A percentile compares a stretch with the other conserved stretches of the same genome.
Conservation (phyloP, 2,797 vertebrate genomes). For the Peromyscus aztecus region DNA sequence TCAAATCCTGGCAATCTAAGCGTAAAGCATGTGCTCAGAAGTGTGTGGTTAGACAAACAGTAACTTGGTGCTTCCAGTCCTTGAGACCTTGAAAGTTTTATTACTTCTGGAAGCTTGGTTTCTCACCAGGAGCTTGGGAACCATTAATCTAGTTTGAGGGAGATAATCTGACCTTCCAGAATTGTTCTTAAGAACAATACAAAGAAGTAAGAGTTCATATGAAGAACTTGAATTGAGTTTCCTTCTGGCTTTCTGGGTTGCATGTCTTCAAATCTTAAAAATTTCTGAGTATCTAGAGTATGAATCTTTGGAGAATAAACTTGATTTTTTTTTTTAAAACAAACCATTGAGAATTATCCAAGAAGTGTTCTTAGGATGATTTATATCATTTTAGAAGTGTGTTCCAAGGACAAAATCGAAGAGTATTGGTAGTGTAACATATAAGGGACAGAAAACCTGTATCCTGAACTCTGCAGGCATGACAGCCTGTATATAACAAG, state of each 20-base stretch:
- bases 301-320: conserved; percentile 23
- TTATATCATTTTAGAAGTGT: background rate
- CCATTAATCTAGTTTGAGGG: conserved; percentile 39
- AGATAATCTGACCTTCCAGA: conserved; percentile 36
- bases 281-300: conserved; percentile 29
- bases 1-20: conserved; percentile 12
- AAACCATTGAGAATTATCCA: background rate
- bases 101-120: conserved; percentile 57
- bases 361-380: background rate
- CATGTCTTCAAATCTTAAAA: conserved; percentile 48
- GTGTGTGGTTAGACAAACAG: conserved; percentile 2
- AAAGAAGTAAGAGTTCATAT: conserved; percentile 52
- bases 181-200: conserved; percentile 42
- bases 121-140: conserved; percentile 30
- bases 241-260: conserved; percentile 4
- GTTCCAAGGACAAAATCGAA: background rate
- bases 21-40: background rate
- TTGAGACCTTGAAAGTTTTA: conserved; percentile 37
- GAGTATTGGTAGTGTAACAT: background rate
- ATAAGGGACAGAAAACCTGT: background rate
- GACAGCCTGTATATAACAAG: background rate
- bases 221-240: conserved; percentile 45
- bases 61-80: conserved; percentile 32
- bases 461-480: background rate
- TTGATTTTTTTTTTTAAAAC: background rate